Evolutionary conservation across 2,113 vertebrate genomes (phyloP).

Genomic region (Gavia stellata): DNA sequence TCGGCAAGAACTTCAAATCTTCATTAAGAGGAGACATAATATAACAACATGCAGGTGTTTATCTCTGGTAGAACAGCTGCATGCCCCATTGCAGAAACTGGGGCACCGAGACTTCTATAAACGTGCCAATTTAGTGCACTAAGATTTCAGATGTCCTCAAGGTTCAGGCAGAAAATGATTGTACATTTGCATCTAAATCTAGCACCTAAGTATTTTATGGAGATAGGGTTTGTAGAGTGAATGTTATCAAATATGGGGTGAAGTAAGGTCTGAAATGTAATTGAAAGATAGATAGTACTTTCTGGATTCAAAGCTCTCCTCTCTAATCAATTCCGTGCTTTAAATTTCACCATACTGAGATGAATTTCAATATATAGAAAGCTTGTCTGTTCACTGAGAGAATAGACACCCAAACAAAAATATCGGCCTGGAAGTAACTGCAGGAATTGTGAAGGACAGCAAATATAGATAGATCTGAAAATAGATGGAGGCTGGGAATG

Average conservation of each 20-base stretch:
- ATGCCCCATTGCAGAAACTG: background rate
- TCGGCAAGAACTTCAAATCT: background rate
- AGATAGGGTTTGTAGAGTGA: background rate
- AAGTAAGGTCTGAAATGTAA: background rate
- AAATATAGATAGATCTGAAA: background rate
- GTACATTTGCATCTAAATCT: background rate
- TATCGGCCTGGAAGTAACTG: background rate
- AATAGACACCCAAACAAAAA: background rate
- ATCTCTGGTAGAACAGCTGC: background rate
- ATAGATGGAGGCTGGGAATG: background rate
- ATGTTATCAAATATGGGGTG: background rate
- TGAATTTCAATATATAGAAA: background rate
- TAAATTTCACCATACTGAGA: background rate
- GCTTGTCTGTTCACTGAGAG: background rate
- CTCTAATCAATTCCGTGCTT: background rate
- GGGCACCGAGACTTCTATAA: background rate
- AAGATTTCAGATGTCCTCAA: background rate
- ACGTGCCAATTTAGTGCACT: background rate
- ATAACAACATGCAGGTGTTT: background rate
- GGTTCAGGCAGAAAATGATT: background rate
- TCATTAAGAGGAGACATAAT: background rate
- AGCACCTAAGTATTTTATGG: background rate
- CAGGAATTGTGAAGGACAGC: background rate
- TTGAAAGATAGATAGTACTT: background rate
- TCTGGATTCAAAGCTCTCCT: background rate